Percentiles rank a stretch among this genome's conserved stretches.
These are phyloP conservation scores for Scaptodrosophila latifasciaeformis DNA, from an alignment of 2,888 invertebrate genomes.

Conservation along the genomic window DNA sequence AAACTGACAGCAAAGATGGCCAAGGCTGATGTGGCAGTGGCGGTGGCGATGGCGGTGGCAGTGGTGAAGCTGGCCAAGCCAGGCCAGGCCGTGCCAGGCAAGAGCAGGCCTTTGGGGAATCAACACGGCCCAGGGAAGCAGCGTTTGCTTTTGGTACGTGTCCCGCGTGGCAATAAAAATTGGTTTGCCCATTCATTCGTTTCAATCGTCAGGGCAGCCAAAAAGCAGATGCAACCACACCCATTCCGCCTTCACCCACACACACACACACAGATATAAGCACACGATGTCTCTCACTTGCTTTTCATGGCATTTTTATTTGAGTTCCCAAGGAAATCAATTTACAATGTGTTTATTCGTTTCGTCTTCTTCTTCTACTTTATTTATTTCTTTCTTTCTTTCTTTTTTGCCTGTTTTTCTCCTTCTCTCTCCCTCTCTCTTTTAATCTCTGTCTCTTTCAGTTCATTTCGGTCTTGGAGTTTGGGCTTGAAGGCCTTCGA, in stretches of 20 bases:
- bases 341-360: slow-evolving; percentile 68
- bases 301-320: slow-evolving; percentile 68
- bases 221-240: slow-evolving; percentile 6
- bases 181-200: slow-evolving; percentile 69
- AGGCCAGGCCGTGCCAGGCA: not conserved
- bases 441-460: too few relatives aligned
- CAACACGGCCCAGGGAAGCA: slow-evolving; percentile 17
- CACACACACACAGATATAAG: not conserved
- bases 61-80: not conserved
- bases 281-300: slow-evolving; percentile 57
- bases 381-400: too few relatives aligned
- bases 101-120: not conserved
- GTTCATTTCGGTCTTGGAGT: too few relatives aligned
- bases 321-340: slow-evolving; percentile 69
- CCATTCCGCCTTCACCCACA: slow-evolving; percentile 5
- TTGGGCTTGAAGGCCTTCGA: too few relatives aligned
- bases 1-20: slow-evolving; percentile 22
- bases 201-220: slow-evolving; percentile 40
- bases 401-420: too few relatives aligned
- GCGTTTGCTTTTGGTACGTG: slow-evolving; percentile 53
- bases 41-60: not conserved
- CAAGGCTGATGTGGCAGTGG: not conserved
- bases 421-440: too few relatives aligned
- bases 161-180: slow-evolving; percentile 70
- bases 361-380: slow-evolving; percentile 39